Evolutionary conservation across 2,113 vertebrate species (phyloP).

Genomic region (Ancistrus triradiatus): DNA sequence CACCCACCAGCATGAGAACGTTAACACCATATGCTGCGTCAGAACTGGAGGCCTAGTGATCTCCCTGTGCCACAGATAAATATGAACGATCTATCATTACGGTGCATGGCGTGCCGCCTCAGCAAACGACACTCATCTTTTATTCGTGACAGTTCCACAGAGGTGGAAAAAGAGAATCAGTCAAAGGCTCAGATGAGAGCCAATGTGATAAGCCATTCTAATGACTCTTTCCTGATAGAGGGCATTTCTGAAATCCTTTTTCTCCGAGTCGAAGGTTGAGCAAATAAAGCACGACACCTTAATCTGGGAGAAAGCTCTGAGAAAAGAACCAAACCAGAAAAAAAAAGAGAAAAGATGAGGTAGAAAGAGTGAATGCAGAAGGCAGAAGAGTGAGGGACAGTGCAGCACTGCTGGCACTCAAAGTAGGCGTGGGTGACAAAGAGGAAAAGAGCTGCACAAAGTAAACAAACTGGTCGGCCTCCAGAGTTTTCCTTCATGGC

Average conservation of each 20-base stretch:
- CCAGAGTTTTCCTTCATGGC: slow-evolving; percentile 24
- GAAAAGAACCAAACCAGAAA: neutral
- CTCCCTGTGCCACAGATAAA: slow-evolving; percentile 30
- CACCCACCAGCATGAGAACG: neutral
- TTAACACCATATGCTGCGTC: slow-evolving; percentile 14
- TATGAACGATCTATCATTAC: slow-evolving; percentile 50
- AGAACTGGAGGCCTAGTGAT: slow-evolving; percentile 7
- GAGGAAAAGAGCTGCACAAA: slow-evolving; percentile 18
- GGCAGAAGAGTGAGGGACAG: neutral
- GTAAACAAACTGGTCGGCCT: slow-evolving; percentile 25
- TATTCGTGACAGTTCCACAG: slow-evolving; percentile 57
- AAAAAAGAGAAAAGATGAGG: neutral
- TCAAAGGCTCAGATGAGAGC: slow-evolving; percentile 52
- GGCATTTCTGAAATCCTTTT: slow-evolving; percentile 11
- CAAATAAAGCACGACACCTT: slow-evolving; percentile 18
- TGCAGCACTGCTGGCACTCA: neutral
- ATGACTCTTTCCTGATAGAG: slow-evolving; percentile 44
- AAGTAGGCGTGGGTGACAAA: slow-evolving; percentile 13
- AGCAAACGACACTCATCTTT: slow-evolving; percentile 59
- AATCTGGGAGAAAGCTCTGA: neutral
- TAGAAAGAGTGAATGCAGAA: neutral
- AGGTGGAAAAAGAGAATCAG: slow-evolving; percentile 51
- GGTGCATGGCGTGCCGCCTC: slow-evolving; percentile 50
- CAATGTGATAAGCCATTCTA: slow-evolving; percentile 56
- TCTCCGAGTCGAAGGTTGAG: slow-evolving; percentile 21